These are phyloP conservation scores for Gallinago media DNA, from an alignment of 2,113 vertebrate genomes.

Conservation along the genomic window DNA sequence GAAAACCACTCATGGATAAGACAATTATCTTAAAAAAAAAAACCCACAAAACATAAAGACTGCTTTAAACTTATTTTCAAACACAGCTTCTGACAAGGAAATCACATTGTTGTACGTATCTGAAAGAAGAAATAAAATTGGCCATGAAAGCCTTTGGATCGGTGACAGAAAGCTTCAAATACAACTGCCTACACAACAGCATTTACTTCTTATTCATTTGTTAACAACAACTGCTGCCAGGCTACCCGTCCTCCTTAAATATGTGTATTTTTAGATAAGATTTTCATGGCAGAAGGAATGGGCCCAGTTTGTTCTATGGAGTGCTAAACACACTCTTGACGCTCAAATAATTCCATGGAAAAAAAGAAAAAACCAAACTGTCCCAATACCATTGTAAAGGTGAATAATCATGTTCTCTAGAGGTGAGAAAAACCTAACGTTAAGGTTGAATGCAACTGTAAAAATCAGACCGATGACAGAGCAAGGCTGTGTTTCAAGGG, in stretches of 20 bases:
- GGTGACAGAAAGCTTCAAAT: not conserved
- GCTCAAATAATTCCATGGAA: not conserved
- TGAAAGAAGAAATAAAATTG: not conserved
- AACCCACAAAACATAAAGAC: not conserved
- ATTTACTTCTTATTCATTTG: not conserved
- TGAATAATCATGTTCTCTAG: not conserved
- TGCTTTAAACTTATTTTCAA: not conserved
- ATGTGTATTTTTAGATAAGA: not conserved
- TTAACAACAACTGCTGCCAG: conserved; percentile 11
- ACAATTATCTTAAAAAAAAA: not conserved
- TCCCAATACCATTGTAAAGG: not conserved
- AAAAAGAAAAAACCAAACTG: not conserved
- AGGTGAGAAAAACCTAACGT: not conserved
- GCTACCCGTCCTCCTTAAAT: not conserved
- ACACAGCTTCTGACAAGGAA: not conserved
- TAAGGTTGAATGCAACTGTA: not conserved
- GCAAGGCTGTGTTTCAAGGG: no score
- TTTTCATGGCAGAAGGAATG: not conserved
- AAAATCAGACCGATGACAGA: not conserved
- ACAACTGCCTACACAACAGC: not conserved
- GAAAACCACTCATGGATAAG: not conserved
- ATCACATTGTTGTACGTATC: not conserved
- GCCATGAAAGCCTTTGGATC: not conserved
- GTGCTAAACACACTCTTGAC: not conserved
- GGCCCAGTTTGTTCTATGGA: not conserved